Percentiles rank a stretch among this genome's conserved stretches.
phyloP scores from a whole-genome alignment of 2,113 vertebrate species.

The Tetrax tetrax region DNA sequence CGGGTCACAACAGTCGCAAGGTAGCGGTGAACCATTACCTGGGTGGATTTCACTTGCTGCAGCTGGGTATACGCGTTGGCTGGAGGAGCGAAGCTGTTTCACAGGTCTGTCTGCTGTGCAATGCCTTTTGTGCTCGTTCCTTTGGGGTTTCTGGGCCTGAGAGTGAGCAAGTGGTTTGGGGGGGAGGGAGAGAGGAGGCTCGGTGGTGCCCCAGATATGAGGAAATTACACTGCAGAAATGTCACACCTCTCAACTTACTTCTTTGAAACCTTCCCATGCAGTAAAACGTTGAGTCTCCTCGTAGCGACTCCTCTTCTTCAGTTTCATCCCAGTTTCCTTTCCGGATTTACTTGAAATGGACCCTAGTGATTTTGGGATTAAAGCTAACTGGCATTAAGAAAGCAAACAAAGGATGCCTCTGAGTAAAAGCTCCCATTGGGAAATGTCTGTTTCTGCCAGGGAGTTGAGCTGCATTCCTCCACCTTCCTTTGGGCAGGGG shows the following conservation, averaged over 20 bases:
- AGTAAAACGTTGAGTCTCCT: neutral
- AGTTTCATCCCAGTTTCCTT: constrained; percentile 33
- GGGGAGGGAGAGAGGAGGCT: neutral
- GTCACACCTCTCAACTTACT: neutral
- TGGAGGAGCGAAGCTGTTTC: neutral
- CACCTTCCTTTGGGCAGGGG: neutral
- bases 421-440: neutral
- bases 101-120: accelerated
- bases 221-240: neutral
- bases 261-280: neutral
- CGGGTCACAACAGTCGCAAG: neutral
- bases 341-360: constrained; percentile 14
- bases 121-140: neutral
- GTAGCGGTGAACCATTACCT: accelerated
- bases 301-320: neutral
- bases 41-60: neutral
- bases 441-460: neutral
- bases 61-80: accelerated
- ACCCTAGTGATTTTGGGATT: neutral
- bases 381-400: constrained; percentile 19
- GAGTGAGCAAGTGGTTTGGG: neutral
- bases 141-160: neutral
- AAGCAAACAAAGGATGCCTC: constrained; percentile 20
- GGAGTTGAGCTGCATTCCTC: neutral
- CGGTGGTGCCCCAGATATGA: neutral